Conservation (phyloP, 2,797 vertebrate species). For the Lepilemur septentrionalis region DNA sequence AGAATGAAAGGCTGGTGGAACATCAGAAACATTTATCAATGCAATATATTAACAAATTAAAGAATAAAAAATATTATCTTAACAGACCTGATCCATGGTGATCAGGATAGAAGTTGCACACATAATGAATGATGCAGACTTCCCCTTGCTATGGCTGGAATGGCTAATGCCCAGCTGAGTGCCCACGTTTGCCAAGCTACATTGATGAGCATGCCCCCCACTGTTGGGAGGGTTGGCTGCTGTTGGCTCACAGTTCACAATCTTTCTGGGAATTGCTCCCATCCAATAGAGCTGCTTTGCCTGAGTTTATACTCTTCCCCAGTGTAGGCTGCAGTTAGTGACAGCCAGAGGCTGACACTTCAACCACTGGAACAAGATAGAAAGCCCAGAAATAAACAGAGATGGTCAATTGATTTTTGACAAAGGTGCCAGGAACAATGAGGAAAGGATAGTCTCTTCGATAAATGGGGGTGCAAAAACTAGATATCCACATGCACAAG, state of each 20-base stretch:
- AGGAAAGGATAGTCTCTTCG: not conserved
- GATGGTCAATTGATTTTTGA: not conserved
- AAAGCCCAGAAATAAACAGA: not conserved
- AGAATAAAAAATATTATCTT: conserved; percentile 18
- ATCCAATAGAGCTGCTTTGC: not conserved
- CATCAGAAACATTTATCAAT: conserved; percentile 6
- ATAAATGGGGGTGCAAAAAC: not conserved
- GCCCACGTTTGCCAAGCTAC: too few relatives aligned
- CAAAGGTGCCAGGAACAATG: not conserved
- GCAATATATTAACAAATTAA: conserved; percentile 22
- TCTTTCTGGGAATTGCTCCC: not conserved
- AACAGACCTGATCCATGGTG: not conserved
- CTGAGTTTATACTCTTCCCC: not conserved
- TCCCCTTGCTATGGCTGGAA: not conserved
- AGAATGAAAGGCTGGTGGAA: conserved; percentile 50
- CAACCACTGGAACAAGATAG: not conserved
- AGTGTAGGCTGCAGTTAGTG: too few relatives aligned
- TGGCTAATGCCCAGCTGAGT: too few relatives aligned
- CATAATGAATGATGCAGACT: fast-evolving
- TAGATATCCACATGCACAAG: not conserved
- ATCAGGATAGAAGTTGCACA: not conserved
- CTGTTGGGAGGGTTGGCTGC: not conserved
- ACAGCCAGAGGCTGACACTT: not conserved
- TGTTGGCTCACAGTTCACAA: not conserved
- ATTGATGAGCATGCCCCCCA: not conserved